phyloP scores from a whole-genome alignment of 2,888 invertebrate species.

The Beris morrisii region DNA sequence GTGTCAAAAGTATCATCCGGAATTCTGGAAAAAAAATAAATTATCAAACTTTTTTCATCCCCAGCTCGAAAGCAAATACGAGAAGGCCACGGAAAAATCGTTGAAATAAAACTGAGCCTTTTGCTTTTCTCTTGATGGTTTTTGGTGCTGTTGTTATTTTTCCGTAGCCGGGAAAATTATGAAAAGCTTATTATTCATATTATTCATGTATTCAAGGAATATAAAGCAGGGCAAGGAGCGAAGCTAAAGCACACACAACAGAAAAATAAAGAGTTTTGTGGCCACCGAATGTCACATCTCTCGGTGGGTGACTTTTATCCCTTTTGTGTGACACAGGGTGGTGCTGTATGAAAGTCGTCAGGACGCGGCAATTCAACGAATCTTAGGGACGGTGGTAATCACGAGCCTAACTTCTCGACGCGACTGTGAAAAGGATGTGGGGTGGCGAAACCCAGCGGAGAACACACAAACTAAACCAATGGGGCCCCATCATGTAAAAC shows the following conservation, averaged over 20 bases:
- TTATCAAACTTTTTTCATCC: not conserved
- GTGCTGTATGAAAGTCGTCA: constrained; percentile 9
- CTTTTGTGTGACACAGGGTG: not conserved
- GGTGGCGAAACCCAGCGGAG: not conserved
- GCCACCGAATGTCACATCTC: constrained; percentile 36
- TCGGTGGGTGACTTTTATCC: constrained; percentile 39
- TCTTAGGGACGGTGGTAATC: constrained; percentile 13
- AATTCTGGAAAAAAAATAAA: not conserved
- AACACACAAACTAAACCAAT: constrained; percentile 23
- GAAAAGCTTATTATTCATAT: constrained; percentile 40
- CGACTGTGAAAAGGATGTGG: too few relatives aligned
- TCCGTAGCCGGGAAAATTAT: constrained; percentile 31
- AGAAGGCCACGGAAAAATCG: too few relatives aligned
- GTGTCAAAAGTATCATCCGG: constrained; percentile 18
- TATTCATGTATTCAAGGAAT: constrained; percentile 39
- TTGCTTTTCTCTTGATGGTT: too few relatives aligned
- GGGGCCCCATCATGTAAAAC: constrained; percentile 3
- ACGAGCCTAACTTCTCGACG: constrained; percentile 16
- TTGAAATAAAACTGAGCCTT: too few relatives aligned
- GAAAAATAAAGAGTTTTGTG: constrained; percentile 37
- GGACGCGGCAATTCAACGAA: constrained; percentile 1
- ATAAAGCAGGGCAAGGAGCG: constrained; percentile 26
- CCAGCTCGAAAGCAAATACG: not conserved
- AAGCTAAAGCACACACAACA: constrained; percentile 32
- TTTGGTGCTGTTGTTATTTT: not conserved